Base-by-base conservation (phyloP, 2,888 invertebrate genomes). In the Macaria notata region DNA sequence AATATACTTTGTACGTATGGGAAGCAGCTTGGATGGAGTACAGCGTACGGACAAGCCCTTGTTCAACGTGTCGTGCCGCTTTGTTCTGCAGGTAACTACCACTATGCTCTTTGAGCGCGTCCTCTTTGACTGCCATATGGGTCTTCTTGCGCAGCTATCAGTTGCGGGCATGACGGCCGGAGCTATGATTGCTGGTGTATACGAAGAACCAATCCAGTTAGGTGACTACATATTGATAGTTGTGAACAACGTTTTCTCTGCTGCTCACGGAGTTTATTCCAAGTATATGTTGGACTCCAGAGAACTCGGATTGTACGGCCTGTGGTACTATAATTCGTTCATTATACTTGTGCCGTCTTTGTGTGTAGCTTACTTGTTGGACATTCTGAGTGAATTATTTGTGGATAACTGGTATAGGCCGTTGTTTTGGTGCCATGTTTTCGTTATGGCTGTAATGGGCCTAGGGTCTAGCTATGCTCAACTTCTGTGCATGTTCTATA, bases 211-310 rank as follows among this genome's bases (percentile, higher is more conserved):
- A 4, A 9, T 31, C 9, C 30, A n/a, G 31, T 7, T n/a, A 4
- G n/a, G n/a, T 6, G 31, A 30, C 39, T 49, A 31, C 31, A 41
- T 49, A n/a, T n/a, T 31, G 7, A 31, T 41, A n/a, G 39, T 49
- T 6, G 4, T 49, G 3, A 49, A 49, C 41, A 31, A 31, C 31
- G 30, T 49, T n/a, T 39, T 39, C 29, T 31, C 39, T 3, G 41
- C 41, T 30, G 41, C 41, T 6, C 30, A 49, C n/a, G 41, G 31
- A 41, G 49, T 49, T 31, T 49, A 49, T 41, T 31, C 39, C 30
- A 49, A 49, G 31, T 41, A 41, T 4, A 41, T 49, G 39, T 41
- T 49, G 29, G 41, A 49, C 41, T 31, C 49, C 29, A 39, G 31
- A 41, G 49, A 41, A 8, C 31, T 49, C 4, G 41, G 41, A 41